Evolutionary conservation across 1,140 invertebrate genomes (phyloP).

Genomic region (Xylocopa sonorina): DNA sequence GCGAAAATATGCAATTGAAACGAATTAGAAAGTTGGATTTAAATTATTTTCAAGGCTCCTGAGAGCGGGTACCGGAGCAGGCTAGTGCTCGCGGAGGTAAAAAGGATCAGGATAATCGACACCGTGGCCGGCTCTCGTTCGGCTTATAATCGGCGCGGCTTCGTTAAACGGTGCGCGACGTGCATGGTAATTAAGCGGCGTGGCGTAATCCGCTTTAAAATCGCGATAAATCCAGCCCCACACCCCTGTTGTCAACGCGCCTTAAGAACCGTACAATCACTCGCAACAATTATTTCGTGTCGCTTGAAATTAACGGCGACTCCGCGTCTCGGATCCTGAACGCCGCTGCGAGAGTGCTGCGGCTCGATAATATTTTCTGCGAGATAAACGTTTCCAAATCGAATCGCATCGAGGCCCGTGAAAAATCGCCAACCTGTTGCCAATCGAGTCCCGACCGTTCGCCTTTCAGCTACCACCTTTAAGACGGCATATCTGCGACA

Average conservation of each 20-base stretch:
- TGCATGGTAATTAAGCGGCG: constrained; percentile 57
- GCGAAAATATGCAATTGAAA: not conserved
- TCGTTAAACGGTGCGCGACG: constrained; percentile 55
- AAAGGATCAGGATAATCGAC: constrained; percentile 51
- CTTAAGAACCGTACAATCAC: constrained; percentile 52
- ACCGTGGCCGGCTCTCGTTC: constrained; percentile 39
- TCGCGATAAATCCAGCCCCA: constrained; percentile 50
- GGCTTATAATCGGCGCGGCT: constrained; percentile 55
- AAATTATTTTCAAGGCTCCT: constrained; percentile 43
- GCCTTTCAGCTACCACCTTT: not conserved
- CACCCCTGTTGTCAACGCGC: constrained; percentile 56
- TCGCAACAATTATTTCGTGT: constrained; percentile 49
- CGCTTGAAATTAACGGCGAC: constrained; percentile 24
- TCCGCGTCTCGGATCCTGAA: not conserved
- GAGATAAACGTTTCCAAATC: constrained; percentile 8
- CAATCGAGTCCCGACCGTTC: not conserved
- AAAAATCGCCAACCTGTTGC: not conserved
- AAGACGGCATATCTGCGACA: not conserved
- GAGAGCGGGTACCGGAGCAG: not conserved
- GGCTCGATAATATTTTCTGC: not conserved
- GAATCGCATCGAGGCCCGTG: constrained; percentile 7
- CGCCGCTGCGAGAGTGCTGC: not conserved
- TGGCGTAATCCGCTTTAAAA: constrained; percentile 54
- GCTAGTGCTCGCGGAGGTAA: constrained; percentile 21
- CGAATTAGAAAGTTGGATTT: constrained; percentile 49